Conservation (phyloP, 2,113 vertebrate genomes). For the Nesoenas mayeri region DNA sequence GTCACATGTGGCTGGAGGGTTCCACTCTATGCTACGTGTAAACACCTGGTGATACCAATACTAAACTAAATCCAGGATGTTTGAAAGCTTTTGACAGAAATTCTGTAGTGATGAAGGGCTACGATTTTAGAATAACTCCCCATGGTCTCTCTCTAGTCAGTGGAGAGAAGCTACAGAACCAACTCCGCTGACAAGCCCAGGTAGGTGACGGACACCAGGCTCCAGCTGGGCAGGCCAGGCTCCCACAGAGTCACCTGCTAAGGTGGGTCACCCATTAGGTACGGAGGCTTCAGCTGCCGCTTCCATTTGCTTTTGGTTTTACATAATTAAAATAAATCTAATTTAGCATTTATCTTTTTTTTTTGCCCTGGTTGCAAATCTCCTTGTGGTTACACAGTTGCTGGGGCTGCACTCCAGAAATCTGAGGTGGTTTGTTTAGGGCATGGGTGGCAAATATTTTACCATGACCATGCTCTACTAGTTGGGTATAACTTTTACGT, state of each 20-base stretch:
- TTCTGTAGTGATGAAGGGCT: not conserved
- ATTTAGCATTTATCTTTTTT: not conserved
- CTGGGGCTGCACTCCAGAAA: not conserved
- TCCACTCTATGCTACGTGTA: not conserved
- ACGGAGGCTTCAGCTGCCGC: not conserved
- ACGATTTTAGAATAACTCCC: not conserved
- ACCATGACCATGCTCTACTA: not conserved
- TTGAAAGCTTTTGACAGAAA: not conserved
- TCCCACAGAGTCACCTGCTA: fast-evolving
- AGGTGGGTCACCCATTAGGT: not conserved
- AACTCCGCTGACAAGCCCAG: not conserved
- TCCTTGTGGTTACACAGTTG: not conserved
- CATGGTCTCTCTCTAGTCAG: not conserved
- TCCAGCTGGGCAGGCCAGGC: too few species aligned
- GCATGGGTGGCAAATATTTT: not conserved
- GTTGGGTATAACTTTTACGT: not conserved
- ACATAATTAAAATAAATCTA: not conserved
- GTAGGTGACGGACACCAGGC: not conserved
- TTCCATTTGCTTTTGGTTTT: not conserved
- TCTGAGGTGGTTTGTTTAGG: not conserved
- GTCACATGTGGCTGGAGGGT: not conserved
- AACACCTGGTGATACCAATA: not conserved
- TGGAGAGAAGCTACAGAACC: not conserved
- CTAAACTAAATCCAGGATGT: not conserved
- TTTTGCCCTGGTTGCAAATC: not conserved